Percentiles rank a stretch among this genome's conserved stretches.
Conservation (phyloP, 2,888 invertebrate genomes). For the Drosophila rellima region DNA sequence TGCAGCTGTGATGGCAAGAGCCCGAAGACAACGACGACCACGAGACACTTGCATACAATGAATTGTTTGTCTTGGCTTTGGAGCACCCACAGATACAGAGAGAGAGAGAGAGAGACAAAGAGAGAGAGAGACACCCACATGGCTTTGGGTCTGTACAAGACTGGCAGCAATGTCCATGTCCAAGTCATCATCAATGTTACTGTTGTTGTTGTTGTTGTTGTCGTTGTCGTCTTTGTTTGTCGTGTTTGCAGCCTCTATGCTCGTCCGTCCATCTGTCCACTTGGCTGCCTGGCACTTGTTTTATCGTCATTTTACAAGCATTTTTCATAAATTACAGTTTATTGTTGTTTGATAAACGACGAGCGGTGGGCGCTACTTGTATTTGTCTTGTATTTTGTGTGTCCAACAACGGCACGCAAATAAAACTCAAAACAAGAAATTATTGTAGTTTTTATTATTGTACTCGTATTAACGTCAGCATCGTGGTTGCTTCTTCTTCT, state of each 20-base stretch:
- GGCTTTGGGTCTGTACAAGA: slow-evolving; percentile 59
- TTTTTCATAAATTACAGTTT: slow-evolving; percentile 84
- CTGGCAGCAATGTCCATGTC: slow-evolving; percentile 71
- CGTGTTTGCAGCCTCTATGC: slow-evolving; percentile 40
- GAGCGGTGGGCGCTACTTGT: slow-evolving; percentile 82
- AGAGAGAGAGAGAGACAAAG: slow-evolving; percentile 14
- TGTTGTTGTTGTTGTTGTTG: slow-evolving; percentile 4
- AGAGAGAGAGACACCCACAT: slow-evolving; percentile 53
- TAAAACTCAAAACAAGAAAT: slow-evolving; percentile 74
- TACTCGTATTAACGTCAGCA: slow-evolving; percentile 56
- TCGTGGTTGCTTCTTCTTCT: slow-evolving; percentile 51
- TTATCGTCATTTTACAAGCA: slow-evolving; percentile 81
- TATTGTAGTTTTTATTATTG: slow-evolving; percentile 73
- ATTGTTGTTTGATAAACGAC: slow-evolving; percentile 83
- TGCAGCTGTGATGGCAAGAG: slow-evolving; percentile 65
- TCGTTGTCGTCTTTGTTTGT: slow-evolving; percentile 33
- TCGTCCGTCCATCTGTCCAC: slow-evolving; percentile 19
- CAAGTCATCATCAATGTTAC: slow-evolving; percentile 69
- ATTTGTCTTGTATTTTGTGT: slow-evolving; percentile 56
- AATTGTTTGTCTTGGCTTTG: slow-evolving; percentile 63
- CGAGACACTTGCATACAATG: slow-evolving; percentile 68
- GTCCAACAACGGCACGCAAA: slow-evolving; percentile 73
- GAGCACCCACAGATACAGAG: slow-evolving; percentile 31
- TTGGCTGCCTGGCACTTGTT: slow-evolving; percentile 65
- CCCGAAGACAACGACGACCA: slow-evolving; percentile 54